Base-by-base conservation (phyloP, 2,888 invertebrate genomes). In the Polydesmus complanatus region DNA sequence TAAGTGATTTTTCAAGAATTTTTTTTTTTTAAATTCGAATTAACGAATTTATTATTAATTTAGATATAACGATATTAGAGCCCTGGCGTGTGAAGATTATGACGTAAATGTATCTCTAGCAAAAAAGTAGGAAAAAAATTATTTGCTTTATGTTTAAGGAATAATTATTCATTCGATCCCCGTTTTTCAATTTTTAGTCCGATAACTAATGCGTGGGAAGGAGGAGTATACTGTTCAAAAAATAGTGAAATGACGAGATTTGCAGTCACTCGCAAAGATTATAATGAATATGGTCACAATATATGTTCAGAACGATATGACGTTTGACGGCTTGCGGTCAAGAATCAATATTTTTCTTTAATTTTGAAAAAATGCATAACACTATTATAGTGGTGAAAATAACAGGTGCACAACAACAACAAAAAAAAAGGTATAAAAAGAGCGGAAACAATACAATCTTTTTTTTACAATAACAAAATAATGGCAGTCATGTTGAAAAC, bases 131-230 rank as follows among this genome's bases (percentile, higher is more conserved):
- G 78, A 74, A 23, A 52, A 55, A 47, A 21, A 11, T 52, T 1
- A 18, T 59, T 18, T 25, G 23, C n/a, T n/a, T n/a, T n/a, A n/a
- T n/a, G n/a, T n/a, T n/a, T n/a, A n/a, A n/a, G n/a, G n/a, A 54
- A 37, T 21, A 22, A 51, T 11, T 51, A n/a, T 51, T 21, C 5
- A n/a, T 51, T 8, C n/a, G 52, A 54, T 1, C 19, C n/a, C n/a
- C 22, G 52, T 52, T 11, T 11, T 52, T 19, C 52, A 22, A 23
- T 26, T 50, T 56, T 27, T 50, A 61, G 61, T 57, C 73, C 95
- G 0, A 73, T 86, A 1, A 83, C 84, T 0, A 90, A 90, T 73
- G 81, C 91, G 0, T 96, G 95, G 95, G 80, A 85, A 68, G 95
- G 94, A 2, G 96, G 93, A 0, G 84, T 83, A 66, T 73, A 80